These are phyloP conservation scores for Drosophila biarmipes DNA, from an alignment of 1,140 invertebrate species.

Conservation along the genomic window DNA sequence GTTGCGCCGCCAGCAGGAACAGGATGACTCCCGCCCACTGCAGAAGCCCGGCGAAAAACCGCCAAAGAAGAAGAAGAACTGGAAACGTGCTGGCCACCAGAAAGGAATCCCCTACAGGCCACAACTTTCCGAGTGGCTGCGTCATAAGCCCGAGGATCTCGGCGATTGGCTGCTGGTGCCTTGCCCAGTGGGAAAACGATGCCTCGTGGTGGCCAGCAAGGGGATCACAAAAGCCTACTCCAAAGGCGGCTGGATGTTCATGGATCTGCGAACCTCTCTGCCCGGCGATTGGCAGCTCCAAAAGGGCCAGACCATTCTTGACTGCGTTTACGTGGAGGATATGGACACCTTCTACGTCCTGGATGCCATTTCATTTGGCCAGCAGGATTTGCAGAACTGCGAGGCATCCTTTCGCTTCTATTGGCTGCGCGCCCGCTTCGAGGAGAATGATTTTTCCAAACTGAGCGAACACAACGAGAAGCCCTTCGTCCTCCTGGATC, in stretches of 20 bases:
- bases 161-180: conserved; percentile 92
- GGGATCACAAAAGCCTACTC: conserved; percentile 90
- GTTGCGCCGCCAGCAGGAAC: conserved; percentile 77
- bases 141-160: conserved; percentile 91
- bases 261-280: conserved; percentile 88
- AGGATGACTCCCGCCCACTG: conserved; percentile 47
- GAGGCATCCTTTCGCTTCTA: conserved; percentile 86
- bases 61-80: conserved; percentile 12
- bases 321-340: conserved; percentile 90
- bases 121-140: conserved; percentile 94
- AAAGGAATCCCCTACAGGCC: conserved; percentile 14
- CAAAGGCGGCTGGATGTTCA: conserved; percentile 88
- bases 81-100: conserved; percentile 30
- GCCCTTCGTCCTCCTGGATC: conserved; percentile 49
- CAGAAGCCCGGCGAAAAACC: conserved; percentile 3
- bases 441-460: conserved; percentile 32
- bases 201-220: conserved; percentile 90
- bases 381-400: conserved; percentile 90
- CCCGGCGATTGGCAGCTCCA: conserved; percentile 89
- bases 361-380: conserved; percentile 94
- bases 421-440: conserved; percentile 75
- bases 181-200: conserved; percentile 92
- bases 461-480: conserved; percentile 53
- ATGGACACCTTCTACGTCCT: conserved; percentile 90
- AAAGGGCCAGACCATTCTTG: conserved; percentile 87